phyloP scores from a whole-genome alignment of 2,888 invertebrate genomes.

The Liodrosophila aerea region DNA sequence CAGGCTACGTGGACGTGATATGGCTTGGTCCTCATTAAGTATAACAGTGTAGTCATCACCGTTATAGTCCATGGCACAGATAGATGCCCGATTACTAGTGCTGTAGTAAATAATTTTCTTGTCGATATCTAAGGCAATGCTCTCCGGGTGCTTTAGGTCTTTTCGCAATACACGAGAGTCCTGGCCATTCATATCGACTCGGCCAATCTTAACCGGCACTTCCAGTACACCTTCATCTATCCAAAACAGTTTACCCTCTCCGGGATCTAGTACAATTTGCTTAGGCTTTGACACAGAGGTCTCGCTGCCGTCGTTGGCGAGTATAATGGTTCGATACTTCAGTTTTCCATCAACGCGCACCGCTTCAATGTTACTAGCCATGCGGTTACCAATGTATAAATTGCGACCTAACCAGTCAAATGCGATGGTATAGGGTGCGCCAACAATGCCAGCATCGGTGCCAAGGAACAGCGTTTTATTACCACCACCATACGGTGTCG shows the following conservation, averaged over 20 bases:
- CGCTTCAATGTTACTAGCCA: conserved; percentile 95
- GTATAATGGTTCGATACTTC: conserved; percentile 91
- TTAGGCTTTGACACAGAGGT: conserved; percentile 94
- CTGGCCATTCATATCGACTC: conserved; percentile 96
- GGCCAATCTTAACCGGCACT: conserved; percentile 93
- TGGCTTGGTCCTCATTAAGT: conserved; percentile 87
- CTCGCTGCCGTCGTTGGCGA: conserved; percentile 94
- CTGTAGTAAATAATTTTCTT: conserved; percentile 94
- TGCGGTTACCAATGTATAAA: conserved; percentile 94
- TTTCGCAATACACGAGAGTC: conserved; percentile 89
- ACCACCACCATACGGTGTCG: conserved; percentile 92
- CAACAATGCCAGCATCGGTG: conserved; percentile 92
- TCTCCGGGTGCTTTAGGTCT: conserved; percentile 88
- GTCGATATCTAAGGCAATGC: conserved; percentile 92
- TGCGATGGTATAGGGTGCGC: conserved; percentile 94
- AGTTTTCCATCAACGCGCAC: conserved; percentile 92
- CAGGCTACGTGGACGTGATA: conserved; percentile 90
- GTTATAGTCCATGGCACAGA: conserved; percentile 88
- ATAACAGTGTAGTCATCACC: conserved; percentile 88
- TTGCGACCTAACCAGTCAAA: conserved; percentile 99
- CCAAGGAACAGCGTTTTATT: conserved; percentile 92
- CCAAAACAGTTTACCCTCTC: conserved; percentile 97
- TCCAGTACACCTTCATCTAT: conserved; percentile 96
- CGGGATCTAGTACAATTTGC: conserved; percentile 94
- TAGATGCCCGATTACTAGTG: conserved; percentile 88